These are phyloP conservation scores for Mimumesa dahlbomi DNA, from an alignment of 2,888 invertebrate genomes.

Conservation along the genomic window DNA sequence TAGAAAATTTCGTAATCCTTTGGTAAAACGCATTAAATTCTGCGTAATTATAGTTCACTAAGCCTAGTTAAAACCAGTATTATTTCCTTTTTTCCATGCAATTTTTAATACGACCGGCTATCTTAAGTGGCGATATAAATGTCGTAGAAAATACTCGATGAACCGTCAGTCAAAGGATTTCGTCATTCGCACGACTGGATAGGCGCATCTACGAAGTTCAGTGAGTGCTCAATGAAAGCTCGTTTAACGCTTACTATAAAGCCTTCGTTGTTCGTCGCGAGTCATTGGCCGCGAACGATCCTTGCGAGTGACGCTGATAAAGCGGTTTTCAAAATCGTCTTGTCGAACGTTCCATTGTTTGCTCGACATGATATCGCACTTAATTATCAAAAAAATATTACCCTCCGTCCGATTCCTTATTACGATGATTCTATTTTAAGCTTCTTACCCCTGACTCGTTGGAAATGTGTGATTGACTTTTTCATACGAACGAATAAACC, in stretches of 20 bases:
- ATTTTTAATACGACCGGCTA: too few species aligned
- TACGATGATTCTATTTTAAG: background rate
- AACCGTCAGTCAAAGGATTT: slow-evolving; percentile 53
- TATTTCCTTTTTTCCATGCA: too few species aligned
- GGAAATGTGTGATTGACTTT: too few species aligned
- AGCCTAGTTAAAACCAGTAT: too few species aligned
- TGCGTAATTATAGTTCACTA: too few species aligned
- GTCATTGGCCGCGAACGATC: slow-evolving; percentile 40
- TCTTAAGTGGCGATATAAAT: too few species aligned
- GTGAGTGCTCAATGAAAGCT: slow-evolving; percentile 44
- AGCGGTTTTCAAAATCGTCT: slow-evolving; percentile 29
- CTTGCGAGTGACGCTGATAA: slow-evolving; percentile 8
- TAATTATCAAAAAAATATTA: slow-evolving; percentile 1
- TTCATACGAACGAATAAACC: too few species aligned
- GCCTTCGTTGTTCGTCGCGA: slow-evolving; percentile 40
- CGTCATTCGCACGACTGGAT: slow-evolving; percentile 55
- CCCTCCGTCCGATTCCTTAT: too few species aligned
- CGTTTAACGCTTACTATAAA: slow-evolving; percentile 43
- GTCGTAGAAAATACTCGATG: too few species aligned
- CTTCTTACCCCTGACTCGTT: too few species aligned
- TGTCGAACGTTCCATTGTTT: slow-evolving; percentile 9
- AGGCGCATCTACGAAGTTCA: slow-evolving; percentile 42
- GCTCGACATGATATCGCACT: background rate
- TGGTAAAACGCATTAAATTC: too few species aligned
- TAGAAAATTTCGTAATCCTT: too few species aligned